phyloP scores from a whole-genome alignment of 2,797 vertebrate species.

The Caiman crocodilus region DNA sequence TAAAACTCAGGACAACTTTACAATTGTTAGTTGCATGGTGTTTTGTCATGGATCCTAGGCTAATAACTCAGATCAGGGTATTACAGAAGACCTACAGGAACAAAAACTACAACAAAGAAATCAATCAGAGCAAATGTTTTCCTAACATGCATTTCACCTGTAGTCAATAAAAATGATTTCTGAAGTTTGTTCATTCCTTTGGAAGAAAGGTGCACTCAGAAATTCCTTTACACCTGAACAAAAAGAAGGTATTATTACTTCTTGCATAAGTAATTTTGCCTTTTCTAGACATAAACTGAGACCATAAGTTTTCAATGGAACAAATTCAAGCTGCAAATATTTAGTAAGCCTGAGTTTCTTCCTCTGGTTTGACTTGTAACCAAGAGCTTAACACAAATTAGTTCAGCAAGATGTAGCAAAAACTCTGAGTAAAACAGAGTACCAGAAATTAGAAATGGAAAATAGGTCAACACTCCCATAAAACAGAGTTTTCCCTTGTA shows the following conservation, averaged over 20 bases:
- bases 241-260: not conserved
- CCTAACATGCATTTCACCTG: not conserved
- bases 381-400: not conserved
- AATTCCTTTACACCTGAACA: not conserved
- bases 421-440: not conserved
- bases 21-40: not conserved
- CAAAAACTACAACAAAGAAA: not conserved
- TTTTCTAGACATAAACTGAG: not conserved
- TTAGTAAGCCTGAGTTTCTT: too few species aligned
- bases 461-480: not conserved
- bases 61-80: not conserved
- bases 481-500: too few species aligned
- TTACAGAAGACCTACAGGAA: not conserved
- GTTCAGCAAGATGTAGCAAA: not conserved
- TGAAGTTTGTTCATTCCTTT: not conserved
- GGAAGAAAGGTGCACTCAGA: not conserved
- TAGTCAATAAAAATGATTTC: not conserved
- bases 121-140: not conserved
- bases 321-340: not conserved
- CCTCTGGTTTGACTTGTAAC: not conserved
- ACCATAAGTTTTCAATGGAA: not conserved
- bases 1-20: not conserved
- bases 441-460: not conserved
- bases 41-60: too few species aligned
- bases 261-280: not conserved